Evolutionary conservation across 1,140 invertebrate genomes (phyloP).

Genomic region (Parapsyche elsis): DNA sequence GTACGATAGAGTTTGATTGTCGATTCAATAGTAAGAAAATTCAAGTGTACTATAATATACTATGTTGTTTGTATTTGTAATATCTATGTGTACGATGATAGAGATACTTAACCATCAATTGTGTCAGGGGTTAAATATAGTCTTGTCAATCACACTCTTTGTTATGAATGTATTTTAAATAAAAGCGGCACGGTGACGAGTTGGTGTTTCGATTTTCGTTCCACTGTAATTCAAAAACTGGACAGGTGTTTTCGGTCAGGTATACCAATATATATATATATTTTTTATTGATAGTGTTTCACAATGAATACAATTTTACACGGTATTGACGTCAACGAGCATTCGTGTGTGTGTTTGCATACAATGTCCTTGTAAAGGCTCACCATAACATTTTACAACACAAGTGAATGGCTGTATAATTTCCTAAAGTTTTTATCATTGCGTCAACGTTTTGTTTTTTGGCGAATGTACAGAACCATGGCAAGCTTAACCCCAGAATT

Average conservation of each 20-base stretch:
- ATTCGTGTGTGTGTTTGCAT: constrained; percentile 15
- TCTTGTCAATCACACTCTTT: not conserved
- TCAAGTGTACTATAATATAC: no score
- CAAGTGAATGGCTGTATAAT: not conserved
- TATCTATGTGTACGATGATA: not conserved
- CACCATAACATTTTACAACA: not conserved
- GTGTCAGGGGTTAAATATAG: not conserved
- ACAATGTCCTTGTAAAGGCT: constrained; percentile 21
- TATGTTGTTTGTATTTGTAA: no score
- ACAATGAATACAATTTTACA: constrained; percentile 1
- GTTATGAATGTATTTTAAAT: no score
- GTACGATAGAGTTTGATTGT: no score
- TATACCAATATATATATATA: no score
- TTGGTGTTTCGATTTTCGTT: no score
- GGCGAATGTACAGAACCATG: no score
- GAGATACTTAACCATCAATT: not conserved
- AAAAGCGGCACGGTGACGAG: no score
- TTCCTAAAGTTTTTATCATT: not conserved
- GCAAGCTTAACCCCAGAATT: no score
- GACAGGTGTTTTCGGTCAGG: no score
- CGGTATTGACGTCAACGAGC: constrained; percentile 12
- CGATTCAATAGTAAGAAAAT: no score
- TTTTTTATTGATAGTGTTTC: not conserved
- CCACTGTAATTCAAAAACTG: no score
- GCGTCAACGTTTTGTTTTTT: constrained; percentile 4